Evolutionary conservation across 2,797 vertebrate species (phyloP).

Genomic region (Garrulus glandarius): DNA sequence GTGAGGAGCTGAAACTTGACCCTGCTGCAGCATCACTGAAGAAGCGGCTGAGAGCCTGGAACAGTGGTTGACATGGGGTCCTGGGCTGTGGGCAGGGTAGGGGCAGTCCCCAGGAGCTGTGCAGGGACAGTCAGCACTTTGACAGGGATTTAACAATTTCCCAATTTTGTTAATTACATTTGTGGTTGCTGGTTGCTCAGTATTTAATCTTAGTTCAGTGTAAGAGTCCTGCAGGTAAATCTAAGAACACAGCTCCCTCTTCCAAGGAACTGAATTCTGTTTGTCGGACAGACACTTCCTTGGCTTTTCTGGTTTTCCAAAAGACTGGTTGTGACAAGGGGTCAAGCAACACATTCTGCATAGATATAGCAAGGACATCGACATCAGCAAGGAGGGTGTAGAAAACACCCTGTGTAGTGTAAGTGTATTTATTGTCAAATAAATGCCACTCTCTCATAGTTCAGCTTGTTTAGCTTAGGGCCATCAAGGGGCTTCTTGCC

Average conservation of each 20-base stretch:
- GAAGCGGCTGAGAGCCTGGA: background rate
- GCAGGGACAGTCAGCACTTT: background rate
- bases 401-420: background rate
- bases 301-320: background rate
- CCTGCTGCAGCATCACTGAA: fast-evolving
- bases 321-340: background rate
- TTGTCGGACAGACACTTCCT: background rate
- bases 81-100: background rate
- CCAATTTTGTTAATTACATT: background rate
- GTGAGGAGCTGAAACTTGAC: background rate
- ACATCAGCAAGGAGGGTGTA: background rate
- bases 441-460: background rate
- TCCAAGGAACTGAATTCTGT: background rate
- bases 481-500: background rate
- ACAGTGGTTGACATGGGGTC: fast-evolving
- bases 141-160: background rate
- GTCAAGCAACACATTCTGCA: background rate
- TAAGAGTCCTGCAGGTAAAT: background rate
- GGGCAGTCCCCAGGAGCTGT: fast-evolving
- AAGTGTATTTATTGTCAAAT: background rate
- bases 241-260: background rate
- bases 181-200: background rate
- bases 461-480: background rate
- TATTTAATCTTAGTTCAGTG: background rate
- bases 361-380: background rate